phyloP scores from a whole-genome alignment of 2,888 invertebrate genomes.

The Trissolcus brochymenae region DNA sequence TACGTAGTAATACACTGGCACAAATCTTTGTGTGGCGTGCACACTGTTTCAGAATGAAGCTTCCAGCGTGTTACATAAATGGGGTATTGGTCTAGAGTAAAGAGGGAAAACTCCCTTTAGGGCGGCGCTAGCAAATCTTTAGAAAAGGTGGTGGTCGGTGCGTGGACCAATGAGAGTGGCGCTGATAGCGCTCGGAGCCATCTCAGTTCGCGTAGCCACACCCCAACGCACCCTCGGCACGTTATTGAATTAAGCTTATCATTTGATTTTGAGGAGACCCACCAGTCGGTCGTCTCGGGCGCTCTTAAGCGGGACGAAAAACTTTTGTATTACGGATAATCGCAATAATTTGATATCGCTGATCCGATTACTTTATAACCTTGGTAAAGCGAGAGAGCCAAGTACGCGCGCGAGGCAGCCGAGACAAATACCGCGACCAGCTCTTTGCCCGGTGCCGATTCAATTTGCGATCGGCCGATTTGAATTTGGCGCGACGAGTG shows the following conservation, averaged over 20 bases:
- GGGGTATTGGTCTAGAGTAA: conserved; percentile 68
- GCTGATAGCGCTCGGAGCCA: conserved; percentile 48
- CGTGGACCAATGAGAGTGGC: conserved; percentile 37
- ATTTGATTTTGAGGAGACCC: conserved; percentile 77
- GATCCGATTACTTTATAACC: conserved; percentile 74
- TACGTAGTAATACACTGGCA: conserved; percentile 6
- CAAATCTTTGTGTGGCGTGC: conserved; percentile 26
- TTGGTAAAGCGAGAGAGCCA: conserved; percentile 56
- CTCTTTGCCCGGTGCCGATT: conserved; percentile 8
- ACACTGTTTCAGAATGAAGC: conserved; percentile 44
- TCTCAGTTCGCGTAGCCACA: conserved; percentile 55
- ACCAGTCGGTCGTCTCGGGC: conserved; percentile 75
- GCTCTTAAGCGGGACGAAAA: conserved; percentile 75
- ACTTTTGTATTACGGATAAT: conserved; percentile 74
- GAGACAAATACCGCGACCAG: conserved; percentile 26
- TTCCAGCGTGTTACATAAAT: conserved; percentile 53
- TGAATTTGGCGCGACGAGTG: conserved; percentile 49
- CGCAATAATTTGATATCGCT: conserved; percentile 76
- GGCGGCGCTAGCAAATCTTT: conserved; percentile 57
- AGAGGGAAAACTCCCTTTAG: conserved; percentile 53
- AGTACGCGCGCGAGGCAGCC: conserved; percentile 23
- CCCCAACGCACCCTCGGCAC: conserved; percentile 64
- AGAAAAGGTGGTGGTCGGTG: conserved; percentile 54
- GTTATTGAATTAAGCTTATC: conserved; percentile 77
- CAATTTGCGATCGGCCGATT: conserved; percentile 30